A percentile compares a stretch with the other conserved stretches of the same genome.
phyloP scores from a whole-genome alignment of 37 sponge, comb jelly and placozoan genomes.

The Bolinopsis microptera region DNA sequence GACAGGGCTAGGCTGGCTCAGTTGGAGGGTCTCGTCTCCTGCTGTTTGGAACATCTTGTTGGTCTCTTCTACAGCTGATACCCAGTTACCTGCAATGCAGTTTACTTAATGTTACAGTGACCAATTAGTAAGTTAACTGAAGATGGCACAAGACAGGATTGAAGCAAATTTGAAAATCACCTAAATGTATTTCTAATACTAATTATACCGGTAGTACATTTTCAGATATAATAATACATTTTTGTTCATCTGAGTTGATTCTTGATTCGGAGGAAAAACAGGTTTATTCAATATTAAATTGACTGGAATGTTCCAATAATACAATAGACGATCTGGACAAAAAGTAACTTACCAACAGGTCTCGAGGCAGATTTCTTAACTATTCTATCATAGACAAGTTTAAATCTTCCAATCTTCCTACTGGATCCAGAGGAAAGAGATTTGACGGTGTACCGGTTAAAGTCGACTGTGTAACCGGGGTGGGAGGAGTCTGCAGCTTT shows the following conservation, averaged over 20 bases:
- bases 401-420: constrained; percentile 37
- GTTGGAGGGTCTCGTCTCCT: constrained; percentile 41
- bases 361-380: constrained; percentile 34
- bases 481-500: constrained; percentile 37
- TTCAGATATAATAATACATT: no score
- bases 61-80: constrained; percentile 40
- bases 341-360: constrained; percentile 27
- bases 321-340: no score
- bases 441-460: constrained; percentile 3
- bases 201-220: no score
- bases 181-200: no score
- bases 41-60: constrained; percentile 42
- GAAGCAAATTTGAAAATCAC: no score
- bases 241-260: no score
- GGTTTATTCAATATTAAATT: no score
- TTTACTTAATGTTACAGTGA: no score
- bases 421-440: constrained; percentile 7
- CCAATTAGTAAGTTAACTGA: no score
- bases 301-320: no score
- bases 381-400: constrained; percentile 43
- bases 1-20: constrained; percentile 5
- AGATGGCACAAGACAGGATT: no score
- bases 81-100: constrained; percentile 38
- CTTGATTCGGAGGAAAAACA: no score
- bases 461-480: constrained; percentile 59